Evolutionary conservation across 2,888 invertebrate species (phyloP), one percentile per base, ranked within the genome.

Genomic region (Drosophila suboccidentalis): DNA sequence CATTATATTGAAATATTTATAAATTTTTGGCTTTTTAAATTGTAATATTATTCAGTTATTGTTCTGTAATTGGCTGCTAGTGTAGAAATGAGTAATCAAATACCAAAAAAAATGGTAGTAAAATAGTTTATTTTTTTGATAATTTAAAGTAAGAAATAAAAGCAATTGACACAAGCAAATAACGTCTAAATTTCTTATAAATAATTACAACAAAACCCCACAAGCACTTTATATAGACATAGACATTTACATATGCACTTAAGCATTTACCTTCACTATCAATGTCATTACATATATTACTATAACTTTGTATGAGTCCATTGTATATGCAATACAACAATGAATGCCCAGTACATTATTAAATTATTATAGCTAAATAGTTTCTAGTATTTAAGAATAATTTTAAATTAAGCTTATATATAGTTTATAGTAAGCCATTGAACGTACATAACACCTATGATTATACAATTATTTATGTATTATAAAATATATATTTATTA

Each of bases 121-220:
- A 46, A 19, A 26, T 22, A 19, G 26, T 17, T 58, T 68, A 61
- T 61, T 68, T 50, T 17, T 34, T 11, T 43, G 32, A 57, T 26
- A 17, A 1, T 44, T 44, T 13, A n/a, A 41, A 38, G 55, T 74
- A 51, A 51, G 60, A 71, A 57, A 47, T 72, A 43, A 60, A 43
- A 67, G 32, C 60, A 63, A 60, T 71, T 77, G 75, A 75, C 78
- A 75, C 75, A 75, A 75, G 60, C 63, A 75, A 63, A 10, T 54
- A 46, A 72, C 73, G 22, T 68, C 34, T 63, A 61, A 43, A 53
- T 58, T 50, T 66, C 49, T 39, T 63, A 50, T 55, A 49, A 62
- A 47, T 63, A 49, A 43, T 54, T 60, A 50, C 49, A 62, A 67
- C 61, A 43, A 55, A 66, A 29, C 57, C 15, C 10, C 41, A 47